A percentile compares a stretch with the other conserved stretches of the same genome.
These are phyloP conservation scores for Manis pentadactyla DNA, from an alignment of 2,797 vertebrate genomes.

Conservation along the genomic window DNA sequence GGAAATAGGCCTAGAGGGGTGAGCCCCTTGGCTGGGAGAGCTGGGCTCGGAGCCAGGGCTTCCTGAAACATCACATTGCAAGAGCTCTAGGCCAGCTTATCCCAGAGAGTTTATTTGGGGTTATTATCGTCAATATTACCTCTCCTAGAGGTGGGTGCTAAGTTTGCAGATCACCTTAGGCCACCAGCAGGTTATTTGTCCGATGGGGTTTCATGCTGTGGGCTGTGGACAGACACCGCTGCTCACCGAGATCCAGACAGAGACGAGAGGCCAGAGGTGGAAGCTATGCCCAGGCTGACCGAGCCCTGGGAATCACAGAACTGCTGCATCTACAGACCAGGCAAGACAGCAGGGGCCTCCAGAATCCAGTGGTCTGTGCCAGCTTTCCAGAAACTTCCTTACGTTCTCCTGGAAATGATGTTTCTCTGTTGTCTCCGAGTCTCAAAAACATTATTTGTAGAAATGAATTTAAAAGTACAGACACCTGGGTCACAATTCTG, in stretches of 20 bases:
- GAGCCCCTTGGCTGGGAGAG: fast-evolving
- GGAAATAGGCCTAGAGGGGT: neutral
- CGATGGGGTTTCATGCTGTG: neutral
- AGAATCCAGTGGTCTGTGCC: neutral
- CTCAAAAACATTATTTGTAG: neutral
- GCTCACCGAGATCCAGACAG: neutral
- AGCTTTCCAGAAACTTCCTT: neutral
- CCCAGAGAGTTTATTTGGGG: no score
- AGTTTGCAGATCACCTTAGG: neutral
- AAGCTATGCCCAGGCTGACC: neutral
- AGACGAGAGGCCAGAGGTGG: neutral
- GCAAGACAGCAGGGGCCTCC: neutral
- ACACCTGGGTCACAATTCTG: neutral
- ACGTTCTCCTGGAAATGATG: neutral
- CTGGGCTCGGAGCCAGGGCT: neutral
- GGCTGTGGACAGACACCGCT: neutral
- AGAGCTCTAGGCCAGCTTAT: neutral
- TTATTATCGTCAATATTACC: neutral
- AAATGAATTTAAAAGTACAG: neutral
- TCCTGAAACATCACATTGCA: neutral
- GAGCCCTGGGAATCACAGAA: fast-evolving
- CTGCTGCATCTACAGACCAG: neutral
- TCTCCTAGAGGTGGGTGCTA: neutral
- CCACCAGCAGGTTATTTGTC: neutral
- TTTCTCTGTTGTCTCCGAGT: neutral